phyloP scores from a whole-genome alignment of 2,113 vertebrate genomes.

The Aramus guarauna region DNA sequence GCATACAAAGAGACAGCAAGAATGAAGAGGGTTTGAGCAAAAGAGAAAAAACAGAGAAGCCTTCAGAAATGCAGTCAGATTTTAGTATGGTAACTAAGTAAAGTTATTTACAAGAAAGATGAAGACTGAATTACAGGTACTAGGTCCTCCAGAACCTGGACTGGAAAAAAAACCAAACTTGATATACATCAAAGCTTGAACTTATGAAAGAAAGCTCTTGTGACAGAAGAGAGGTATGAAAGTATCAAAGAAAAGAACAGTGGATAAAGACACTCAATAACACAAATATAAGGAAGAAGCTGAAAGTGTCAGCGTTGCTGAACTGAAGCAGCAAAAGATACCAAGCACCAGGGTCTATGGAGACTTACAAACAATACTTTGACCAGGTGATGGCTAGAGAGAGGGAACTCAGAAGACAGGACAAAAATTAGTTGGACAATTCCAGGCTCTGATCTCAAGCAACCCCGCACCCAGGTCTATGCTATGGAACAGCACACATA shows the following conservation, averaged over 20 bases:
- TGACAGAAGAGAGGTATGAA: not conserved
- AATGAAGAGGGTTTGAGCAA: not conserved
- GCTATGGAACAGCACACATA: not conserved
- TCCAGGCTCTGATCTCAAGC: not conserved
- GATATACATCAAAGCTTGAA: not conserved
- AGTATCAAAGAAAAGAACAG: not conserved
- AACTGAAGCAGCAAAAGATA: not conserved
- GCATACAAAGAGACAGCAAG: not conserved
- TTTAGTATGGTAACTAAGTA: not conserved
- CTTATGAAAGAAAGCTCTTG: not conserved
- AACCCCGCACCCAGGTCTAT: not conserved
- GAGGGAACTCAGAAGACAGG: rapidly evolving
- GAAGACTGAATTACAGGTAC: not conserved
- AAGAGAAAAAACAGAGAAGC: not conserved
- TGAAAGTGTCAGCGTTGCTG: rapidly evolving
- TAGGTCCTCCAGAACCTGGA: not conserved
- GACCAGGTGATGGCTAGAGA: not conserved
- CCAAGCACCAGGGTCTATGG: not conserved
- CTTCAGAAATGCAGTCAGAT: not conserved
- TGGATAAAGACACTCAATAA: not conserved
- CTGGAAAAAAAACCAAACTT: not conserved
- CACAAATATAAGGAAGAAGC: not conserved
- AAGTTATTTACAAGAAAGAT: not conserved
- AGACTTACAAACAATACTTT: not conserved
- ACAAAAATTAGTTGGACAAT: not conserved